A percentile compares a stretch with the other conserved stretches of the same genome.
Evolutionary conservation across 2,113 vertebrate species (phyloP).

Genomic region (Strigops habroptila): DNA sequence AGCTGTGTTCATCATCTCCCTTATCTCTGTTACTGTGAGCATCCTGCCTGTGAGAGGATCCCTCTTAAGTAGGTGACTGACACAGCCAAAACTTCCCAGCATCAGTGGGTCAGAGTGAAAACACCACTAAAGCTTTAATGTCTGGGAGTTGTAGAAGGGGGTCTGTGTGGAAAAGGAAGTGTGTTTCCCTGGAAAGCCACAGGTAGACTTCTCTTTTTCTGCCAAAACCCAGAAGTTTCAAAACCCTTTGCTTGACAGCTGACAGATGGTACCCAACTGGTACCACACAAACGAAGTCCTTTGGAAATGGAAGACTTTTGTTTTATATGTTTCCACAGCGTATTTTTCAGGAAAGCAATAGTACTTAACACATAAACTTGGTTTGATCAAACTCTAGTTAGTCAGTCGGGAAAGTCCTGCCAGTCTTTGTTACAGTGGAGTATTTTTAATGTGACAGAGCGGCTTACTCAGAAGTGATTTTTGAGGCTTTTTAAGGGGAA

Average conservation of each 20-base stretch:
- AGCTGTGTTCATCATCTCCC: not conserved
- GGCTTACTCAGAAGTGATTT: not conserved
- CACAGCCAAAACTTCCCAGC: not conserved
- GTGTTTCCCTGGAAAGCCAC: not conserved
- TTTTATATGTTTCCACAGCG: rapidly evolving
- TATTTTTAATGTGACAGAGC: rapidly evolving
- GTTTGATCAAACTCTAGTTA: not conserved
- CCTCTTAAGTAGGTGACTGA: rapidly evolving
- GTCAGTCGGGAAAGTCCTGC: not conserved
- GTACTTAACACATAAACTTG: rapidly evolving
- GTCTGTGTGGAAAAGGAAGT: not conserved
- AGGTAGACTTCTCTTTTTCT: not conserved
- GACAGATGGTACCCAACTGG: rapidly evolving
- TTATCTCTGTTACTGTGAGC: not conserved
- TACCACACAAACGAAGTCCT: not conserved
- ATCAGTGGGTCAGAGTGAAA: not conserved
- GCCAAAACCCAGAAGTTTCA: not conserved
- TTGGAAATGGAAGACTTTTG: not conserved
- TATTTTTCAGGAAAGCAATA: not conserved
- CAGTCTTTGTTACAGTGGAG: not conserved
- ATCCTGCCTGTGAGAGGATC: not conserved
- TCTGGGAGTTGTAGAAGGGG: not conserved
- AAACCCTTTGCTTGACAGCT: not conserved
- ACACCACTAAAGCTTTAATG: rapidly evolving
- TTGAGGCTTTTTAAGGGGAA: not conserved